Conservation (phyloP, 2,888 invertebrate genomes). For the Troides helena region DNA sequence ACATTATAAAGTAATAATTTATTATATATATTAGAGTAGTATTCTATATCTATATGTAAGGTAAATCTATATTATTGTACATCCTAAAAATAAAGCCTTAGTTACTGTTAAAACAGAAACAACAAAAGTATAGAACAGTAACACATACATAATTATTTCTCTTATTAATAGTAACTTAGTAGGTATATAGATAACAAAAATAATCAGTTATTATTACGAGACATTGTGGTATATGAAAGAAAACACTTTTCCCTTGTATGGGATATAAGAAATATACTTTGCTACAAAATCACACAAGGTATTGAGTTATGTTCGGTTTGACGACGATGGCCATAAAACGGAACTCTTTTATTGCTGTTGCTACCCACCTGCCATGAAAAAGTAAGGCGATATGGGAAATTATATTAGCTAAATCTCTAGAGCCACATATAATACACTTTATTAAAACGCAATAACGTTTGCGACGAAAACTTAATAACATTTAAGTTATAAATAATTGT, state of each 20-base stretch:
- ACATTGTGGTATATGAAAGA: background rate
- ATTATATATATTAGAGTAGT: no score
- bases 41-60: no score
- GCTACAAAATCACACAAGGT: conserved; percentile 49
- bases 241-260: background rate
- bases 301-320: conserved; percentile 54
- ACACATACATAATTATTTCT: no score
- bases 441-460: background rate
- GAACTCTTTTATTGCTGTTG: conserved; percentile 59
- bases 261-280: conserved; percentile 3
- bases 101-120: no score
- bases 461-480: background rate
- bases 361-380: conserved; percentile 47
- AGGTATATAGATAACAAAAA: background rate
- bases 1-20: no score
- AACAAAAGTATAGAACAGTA: no score
- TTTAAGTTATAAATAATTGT: background rate
- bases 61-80: no score
- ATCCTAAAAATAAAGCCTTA: no score
- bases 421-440: conserved; percentile 21
- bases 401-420: conserved; percentile 41
- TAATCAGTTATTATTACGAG: background rate
- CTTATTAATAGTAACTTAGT: no score
- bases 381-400: conserved; percentile 38
- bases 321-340: conserved; percentile 63